phyloP scores from a whole-genome alignment of 1,140 invertebrate species.

The Drosophila novamexicana region DNA sequence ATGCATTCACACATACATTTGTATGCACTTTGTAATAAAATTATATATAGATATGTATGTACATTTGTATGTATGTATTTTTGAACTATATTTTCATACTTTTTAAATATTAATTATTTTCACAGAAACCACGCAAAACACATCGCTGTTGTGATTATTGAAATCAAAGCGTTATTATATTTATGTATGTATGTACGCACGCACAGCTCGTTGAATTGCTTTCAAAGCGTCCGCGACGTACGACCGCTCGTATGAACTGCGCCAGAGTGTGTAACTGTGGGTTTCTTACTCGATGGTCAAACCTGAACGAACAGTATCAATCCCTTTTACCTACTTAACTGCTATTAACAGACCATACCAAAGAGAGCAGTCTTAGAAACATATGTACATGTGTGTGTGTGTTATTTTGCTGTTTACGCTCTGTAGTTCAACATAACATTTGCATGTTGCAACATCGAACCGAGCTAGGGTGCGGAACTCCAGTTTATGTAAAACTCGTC shows the following conservation, averaged over 20 bases:
- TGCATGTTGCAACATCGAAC: conserved; percentile 12
- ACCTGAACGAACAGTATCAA: conserved; percentile 17
- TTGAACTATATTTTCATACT: neutral
- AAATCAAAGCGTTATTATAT: conserved; percentile 1
- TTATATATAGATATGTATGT: neutral
- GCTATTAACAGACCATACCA: conserved; percentile 12
- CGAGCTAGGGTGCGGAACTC: neutral
- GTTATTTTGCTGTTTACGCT: no score
- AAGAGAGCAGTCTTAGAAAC: conserved; percentile 7
- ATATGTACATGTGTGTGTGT: neutral
- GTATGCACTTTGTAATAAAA: no score
- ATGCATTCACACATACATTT: no score
- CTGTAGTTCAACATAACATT: conserved; percentile 1
- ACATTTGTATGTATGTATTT: neutral
- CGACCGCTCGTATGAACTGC: conserved; percentile 28
- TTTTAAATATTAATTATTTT: neutral
- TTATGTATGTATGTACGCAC: conserved; percentile 23
- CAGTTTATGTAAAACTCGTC: neutral
- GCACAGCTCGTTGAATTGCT: conserved; percentile 16
- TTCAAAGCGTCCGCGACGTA: conserved; percentile 30
- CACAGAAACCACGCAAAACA: neutral
- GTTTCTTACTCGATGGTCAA: conserved; percentile 17
- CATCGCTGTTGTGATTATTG: neutral
- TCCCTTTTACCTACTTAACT: conserved; percentile 19
- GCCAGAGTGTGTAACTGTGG: conserved; percentile 23